Percentiles rank a stretch among this genome's conserved stretches.
phyloP scores from a whole-genome alignment of 2,888 invertebrate species.

The Bombylius major region DNA sequence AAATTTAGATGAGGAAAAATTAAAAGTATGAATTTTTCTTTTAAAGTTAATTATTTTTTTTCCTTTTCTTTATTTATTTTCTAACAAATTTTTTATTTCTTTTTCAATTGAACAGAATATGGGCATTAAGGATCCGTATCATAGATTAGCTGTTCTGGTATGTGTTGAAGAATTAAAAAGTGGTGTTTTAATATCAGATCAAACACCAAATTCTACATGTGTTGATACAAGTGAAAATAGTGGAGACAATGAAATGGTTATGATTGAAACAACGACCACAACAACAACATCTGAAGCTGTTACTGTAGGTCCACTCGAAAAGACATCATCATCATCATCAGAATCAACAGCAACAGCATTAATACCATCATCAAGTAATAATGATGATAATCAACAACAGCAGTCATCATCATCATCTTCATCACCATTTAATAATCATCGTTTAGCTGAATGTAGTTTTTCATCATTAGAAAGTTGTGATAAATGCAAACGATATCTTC shows the following conservation, averaged over 20 bases:
- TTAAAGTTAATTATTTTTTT: background rate
- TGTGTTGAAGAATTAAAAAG: slow-evolving; percentile 52
- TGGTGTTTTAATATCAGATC: slow-evolving; percentile 15
- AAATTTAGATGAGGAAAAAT: slow-evolving; percentile 50
- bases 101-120: slow-evolving; percentile 42
- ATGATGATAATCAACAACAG: background rate
- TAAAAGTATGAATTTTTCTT: slow-evolving; percentile 42
- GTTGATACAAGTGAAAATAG: background rate
- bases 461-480: slow-evolving; percentile 54
- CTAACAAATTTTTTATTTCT: background rate
- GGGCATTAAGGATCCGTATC: slow-evolving; percentile 62
- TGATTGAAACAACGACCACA: background rate
- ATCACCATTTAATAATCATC: slow-evolving; percentile 21
- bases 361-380: background rate
- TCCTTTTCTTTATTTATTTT: background rate
- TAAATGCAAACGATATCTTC: slow-evolving; percentile 57
- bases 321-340: background rate
- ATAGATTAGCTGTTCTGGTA: slow-evolving; percentile 53
- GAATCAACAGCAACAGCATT: background rate
- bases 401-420: slow-evolving; percentile 13
- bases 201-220: slow-evolving; percentile 4
- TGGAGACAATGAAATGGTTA: background rate
- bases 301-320: background rate
- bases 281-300: background rate
- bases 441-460: slow-evolving; percentile 52